Base-by-base conservation (phyloP, 2,888 invertebrate genomes). In the Himalopsyche tibetana region DNA sequence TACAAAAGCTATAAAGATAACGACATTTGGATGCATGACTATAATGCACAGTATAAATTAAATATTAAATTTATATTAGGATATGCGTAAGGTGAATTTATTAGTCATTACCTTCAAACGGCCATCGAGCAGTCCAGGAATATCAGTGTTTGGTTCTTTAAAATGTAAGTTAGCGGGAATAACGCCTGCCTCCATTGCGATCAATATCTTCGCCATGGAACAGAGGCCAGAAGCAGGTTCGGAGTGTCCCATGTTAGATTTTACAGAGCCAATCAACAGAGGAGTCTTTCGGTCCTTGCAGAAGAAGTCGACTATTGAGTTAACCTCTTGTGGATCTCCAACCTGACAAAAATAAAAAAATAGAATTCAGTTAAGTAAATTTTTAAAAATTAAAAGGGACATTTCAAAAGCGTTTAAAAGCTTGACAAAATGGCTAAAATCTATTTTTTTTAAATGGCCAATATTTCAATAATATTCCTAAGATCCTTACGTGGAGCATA, bases 161-260 rank as follows among this genome's bases (percentile, higher is more conserved):
- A 95, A 99, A 91, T 99, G 99, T 87, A 99, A 93, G 92, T 99
- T 99, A 36, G 94, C 95, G 2, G 99, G 99, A 89, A 99, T 97
- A 55, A 95, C 91, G 51, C 98, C 97, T 84, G 94, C 92, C 92
- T 99, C 98, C 97, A 99, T 98, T 19, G 99, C 97, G 87, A 99
- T 95, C 38, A 99, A 91, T 84, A 98, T 94, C 92, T 99, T 99
- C 15, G 98, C 97, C 89, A 99, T 93, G 1, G 98, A 96, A 90
- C 98, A 97, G 40, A 99, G 93, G 42, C 98, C 98, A 80, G 97
- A 97, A 1, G 97, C 97, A 0, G 99, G 98, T 92, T 99, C 99
- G 5, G 99, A 96, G 91, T 99, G 99, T 1, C 99, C 99, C 98
- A 99, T 99, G 92, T 99, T 99, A 38, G 98, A 98, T 92, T 99